These are phyloP conservation scores for Priocnemis perturbator DNA, from an alignment of 2,888 invertebrate species.

Conservation along the genomic window DNA sequence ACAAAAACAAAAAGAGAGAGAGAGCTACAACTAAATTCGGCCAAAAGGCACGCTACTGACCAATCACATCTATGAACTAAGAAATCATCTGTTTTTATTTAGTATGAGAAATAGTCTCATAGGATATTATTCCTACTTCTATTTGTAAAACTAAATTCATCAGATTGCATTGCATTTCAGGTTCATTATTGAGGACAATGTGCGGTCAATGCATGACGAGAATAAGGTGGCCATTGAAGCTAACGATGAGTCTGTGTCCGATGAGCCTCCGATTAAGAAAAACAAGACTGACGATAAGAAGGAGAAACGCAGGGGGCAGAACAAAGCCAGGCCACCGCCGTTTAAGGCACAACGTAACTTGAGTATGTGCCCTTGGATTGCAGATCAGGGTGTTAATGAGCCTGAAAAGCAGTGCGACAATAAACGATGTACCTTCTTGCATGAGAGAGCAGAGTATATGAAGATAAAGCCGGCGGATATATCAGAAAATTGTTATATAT, in stretches of 20 bases:
- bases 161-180: constrained; percentile 61
- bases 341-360: constrained; percentile 79
- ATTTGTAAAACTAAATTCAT: no score
- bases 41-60: no score
- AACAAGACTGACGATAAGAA: constrained; percentile 70
- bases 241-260: constrained; percentile 20
- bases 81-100: no score
- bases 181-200: constrained; percentile 75
- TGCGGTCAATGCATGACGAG: constrained; percentile 57
- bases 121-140: no score
- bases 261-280: constrained; percentile 72
- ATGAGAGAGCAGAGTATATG: constrained; percentile 85
- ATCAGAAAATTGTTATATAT: constrained; percentile 80
- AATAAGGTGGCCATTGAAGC: not conserved
- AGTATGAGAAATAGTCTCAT: no score
- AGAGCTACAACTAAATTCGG: no score
- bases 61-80: no score
- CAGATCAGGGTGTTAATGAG: constrained; percentile 77
- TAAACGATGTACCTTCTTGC: constrained; percentile 85
- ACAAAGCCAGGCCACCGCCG: constrained; percentile 86
- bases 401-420: constrained; percentile 76
- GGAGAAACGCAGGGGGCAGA: constrained; percentile 81
- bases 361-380: constrained; percentile 83
- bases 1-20: no score
- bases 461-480: constrained; percentile 85